phyloP scores from a whole-genome alignment of 1,140 invertebrate species.

The Mercenaria mercenaria region DNA sequence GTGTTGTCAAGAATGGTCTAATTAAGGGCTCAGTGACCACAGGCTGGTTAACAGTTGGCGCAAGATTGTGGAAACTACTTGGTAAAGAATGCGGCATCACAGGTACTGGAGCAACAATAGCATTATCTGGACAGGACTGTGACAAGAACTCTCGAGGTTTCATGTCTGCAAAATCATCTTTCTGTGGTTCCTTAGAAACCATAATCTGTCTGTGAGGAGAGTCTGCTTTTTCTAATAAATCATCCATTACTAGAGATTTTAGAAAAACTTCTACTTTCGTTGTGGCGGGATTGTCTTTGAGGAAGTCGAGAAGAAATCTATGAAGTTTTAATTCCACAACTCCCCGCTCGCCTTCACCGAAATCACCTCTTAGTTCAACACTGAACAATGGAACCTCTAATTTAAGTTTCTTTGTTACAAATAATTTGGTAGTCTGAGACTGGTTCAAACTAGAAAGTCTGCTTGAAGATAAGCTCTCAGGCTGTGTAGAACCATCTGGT shows the following conservation, averaged over 20 bases:
- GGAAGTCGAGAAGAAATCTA: constrained; percentile 92
- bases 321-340: constrained; percentile 93
- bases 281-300: constrained; percentile 89
- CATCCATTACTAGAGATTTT: constrained; percentile 94
- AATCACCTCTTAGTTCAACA: constrained; percentile 84
- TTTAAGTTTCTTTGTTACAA: constrained; percentile 75
- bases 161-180: constrained; percentile 72
- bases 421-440: constrained; percentile 3
- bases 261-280: constrained; percentile 92
- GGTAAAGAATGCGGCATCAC: constrained; percentile 84
- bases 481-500: neutral
- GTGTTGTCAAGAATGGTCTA: constrained; percentile 1
- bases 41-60: constrained; percentile 21
- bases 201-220: constrained; percentile 92
- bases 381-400: constrained; percentile 86
- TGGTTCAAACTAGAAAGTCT: constrained; percentile 23
- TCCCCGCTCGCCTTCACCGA: constrained; percentile 83
- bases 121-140: constrained; percentile 92
- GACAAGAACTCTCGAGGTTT: constrained; percentile 89
- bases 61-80: constrained; percentile 78
- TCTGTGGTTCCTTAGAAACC: constrained; percentile 87
- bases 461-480: constrained; percentile 29
- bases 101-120: constrained; percentile 80
- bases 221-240: constrained; percentile 91
- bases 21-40: neutral